These are phyloP conservation scores for Melinopterus prodromus DNA, from an alignment of 2,888 invertebrate species.

Conservation along the genomic window DNA sequence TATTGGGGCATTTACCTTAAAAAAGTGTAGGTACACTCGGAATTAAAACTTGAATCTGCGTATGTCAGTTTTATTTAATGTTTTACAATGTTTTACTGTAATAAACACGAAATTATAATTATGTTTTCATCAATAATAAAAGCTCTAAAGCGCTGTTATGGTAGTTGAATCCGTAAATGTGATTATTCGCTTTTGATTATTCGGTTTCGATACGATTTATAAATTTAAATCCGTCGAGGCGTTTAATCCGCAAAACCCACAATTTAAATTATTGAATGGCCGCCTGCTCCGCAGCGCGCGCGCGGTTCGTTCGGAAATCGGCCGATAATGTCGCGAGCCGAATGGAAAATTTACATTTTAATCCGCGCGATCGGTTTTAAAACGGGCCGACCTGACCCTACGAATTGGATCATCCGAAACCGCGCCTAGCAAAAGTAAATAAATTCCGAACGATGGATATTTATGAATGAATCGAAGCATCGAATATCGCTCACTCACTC, in stretches of 20 bases:
- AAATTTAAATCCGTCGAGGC: background rate
- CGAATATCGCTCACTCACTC: background rate
- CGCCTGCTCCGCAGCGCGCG: background rate
- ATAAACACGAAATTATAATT: background rate
- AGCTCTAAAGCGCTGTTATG: background rate
- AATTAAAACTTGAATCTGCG: no score
- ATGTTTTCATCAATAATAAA: background rate
- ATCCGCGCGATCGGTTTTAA: background rate
- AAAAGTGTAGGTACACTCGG: no score
- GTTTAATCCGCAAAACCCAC: background rate
- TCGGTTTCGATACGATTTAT: background rate
- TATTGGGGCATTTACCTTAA: no score
- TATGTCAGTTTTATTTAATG: no score
- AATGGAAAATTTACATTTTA: conserved; percentile 4
- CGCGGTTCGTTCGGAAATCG: background rate
- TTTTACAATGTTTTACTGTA: no score
- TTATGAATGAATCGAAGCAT: background rate
- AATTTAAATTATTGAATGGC: background rate
- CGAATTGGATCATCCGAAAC: background rate
- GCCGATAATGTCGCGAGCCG: background rate
- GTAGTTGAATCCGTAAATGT: background rate
- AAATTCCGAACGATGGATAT: background rate
- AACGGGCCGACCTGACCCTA: background rate
- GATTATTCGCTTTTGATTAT: conserved; percentile 4
- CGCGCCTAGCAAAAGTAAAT: background rate